Evolutionary conservation across 2,113 vertebrate species (phyloP).

Genomic region (Colius striatus): DNA sequence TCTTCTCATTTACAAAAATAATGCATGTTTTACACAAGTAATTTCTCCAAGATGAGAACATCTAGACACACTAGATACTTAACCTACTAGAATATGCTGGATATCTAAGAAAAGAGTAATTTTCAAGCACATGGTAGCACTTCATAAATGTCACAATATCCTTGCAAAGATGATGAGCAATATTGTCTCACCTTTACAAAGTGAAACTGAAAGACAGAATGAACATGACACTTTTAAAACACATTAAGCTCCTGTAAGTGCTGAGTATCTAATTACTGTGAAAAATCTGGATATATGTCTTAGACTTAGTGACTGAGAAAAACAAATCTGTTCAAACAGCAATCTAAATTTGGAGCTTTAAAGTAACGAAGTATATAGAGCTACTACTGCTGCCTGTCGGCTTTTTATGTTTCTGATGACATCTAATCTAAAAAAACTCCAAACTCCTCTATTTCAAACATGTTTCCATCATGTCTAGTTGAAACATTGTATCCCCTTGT

Average conservation of each 20-base stretch:
- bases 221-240: not conserved
- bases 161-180: not conserved
- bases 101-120: not conserved
- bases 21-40: not conserved
- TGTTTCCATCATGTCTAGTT: not conserved
- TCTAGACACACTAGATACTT: not conserved
- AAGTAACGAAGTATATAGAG: not conserved
- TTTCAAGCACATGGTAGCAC: not conserved
- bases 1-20: not conserved
- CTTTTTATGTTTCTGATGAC: not conserved
- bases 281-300: not conserved
- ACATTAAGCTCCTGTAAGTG: accelerated
- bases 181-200: not conserved
- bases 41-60: not conserved
- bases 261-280: not conserved
- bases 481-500: not conserved
- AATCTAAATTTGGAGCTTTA: not conserved
- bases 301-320: not conserved
- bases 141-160: not conserved
- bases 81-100: not conserved
- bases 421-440: not conserved
- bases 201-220: not conserved
- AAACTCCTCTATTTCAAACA: not conserved
- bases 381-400: not conserved
- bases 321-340: not conserved